Percentiles rank a stretch among this genome's conserved stretches.
Conservation (phyloP, 2,113 vertebrate species). For the Heloderma charlesbogerti region DNA sequence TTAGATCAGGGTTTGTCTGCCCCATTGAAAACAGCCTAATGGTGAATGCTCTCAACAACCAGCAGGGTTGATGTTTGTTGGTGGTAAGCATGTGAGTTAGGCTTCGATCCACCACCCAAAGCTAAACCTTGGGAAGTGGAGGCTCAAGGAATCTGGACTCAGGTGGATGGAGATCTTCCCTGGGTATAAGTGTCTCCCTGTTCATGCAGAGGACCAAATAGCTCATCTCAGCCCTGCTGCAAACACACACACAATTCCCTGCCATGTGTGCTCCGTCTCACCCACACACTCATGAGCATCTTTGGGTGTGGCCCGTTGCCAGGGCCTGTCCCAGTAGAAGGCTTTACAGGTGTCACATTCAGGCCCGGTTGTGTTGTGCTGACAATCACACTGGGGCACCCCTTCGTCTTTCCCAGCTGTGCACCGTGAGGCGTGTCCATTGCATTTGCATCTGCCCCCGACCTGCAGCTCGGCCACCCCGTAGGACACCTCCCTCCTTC, state of each 20-base stretch:
- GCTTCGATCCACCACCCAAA: background rate
- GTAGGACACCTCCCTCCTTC: slow-evolving; percentile 47
- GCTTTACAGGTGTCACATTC: slow-evolving; percentile 86
- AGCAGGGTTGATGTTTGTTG: background rate
- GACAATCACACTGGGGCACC: slow-evolving; percentile 78
- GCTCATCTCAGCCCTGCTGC: background rate
- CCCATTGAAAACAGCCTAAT: background rate
- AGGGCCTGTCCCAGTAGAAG: slow-evolving; percentile 85
- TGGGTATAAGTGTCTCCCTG: background rate
- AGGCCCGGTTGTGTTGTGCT: slow-evolving; percentile 84
- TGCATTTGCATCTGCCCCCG: slow-evolving; percentile 87
- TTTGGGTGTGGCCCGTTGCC: slow-evolving; percentile 85
- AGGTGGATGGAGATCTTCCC: background rate
- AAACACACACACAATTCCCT: background rate
- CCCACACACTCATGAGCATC: slow-evolving; percentile 86
- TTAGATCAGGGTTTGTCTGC: background rate
- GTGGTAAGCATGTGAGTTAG: background rate
- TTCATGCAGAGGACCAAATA: background rate
- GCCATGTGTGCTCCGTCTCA: slow-evolving; percentile 68
- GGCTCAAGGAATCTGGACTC: background rate
- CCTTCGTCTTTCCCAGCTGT: slow-evolving; percentile 73
- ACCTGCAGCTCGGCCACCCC: slow-evolving; percentile 84
- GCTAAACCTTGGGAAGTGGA: background rate
- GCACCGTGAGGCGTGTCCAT: slow-evolving; percentile 86
- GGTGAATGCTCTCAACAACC: background rate